A percentile compares a stretch with the other conserved stretches of the same genome.
These are phyloP conservation scores for Trissoscelio sp. DNA, from an alignment of 2,888 invertebrate species.

Conservation along the genomic window DNA sequence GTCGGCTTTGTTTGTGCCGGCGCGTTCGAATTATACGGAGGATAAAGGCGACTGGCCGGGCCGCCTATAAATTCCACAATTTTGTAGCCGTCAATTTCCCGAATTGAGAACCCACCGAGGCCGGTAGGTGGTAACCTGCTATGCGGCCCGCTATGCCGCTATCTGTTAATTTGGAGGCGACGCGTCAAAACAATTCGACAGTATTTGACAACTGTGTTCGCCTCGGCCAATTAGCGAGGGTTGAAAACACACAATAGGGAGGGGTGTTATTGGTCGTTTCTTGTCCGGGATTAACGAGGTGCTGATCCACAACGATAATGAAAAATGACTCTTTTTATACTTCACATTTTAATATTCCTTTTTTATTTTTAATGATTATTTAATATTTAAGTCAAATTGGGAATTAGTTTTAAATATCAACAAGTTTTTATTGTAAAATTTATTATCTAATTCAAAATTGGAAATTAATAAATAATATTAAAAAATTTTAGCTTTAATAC, in stretches of 20 bases:
- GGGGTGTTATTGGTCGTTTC: slow-evolving; percentile 8
- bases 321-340: too few species aligned
- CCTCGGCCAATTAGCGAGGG: slow-evolving; percentile 52
- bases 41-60: slow-evolving; percentile 50
- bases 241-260: slow-evolving; percentile 21
- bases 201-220: slow-evolving; percentile 65
- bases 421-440: too few species aligned
- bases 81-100: slow-evolving; percentile 65
- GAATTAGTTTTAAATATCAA: too few species aligned
- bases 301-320: slow-evolving; percentile 21
- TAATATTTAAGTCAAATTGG: too few species aligned
- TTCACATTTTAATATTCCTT: too few species aligned
- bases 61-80: slow-evolving; percentile 67
- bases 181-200: slow-evolving; percentile 66
- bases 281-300: slow-evolving; percentile 17
- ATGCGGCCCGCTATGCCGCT: slow-evolving; percentile 7
- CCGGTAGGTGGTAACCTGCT: slow-evolving; percentile 57
- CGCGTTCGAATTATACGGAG: slow-evolving; percentile 64
- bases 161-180: slow-evolving; percentile 53
- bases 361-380: too few species aligned
- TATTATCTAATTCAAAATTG: too few species aligned
- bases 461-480: too few species aligned
- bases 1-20: slow-evolving; percentile 64
- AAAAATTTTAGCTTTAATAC: too few species aligned
- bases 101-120: slow-evolving; percentile 23